These are phyloP conservation scores for Tetraneura akinire DNA, from an alignment of 1,140 invertebrate species.

Conservation along the genomic window DNA sequence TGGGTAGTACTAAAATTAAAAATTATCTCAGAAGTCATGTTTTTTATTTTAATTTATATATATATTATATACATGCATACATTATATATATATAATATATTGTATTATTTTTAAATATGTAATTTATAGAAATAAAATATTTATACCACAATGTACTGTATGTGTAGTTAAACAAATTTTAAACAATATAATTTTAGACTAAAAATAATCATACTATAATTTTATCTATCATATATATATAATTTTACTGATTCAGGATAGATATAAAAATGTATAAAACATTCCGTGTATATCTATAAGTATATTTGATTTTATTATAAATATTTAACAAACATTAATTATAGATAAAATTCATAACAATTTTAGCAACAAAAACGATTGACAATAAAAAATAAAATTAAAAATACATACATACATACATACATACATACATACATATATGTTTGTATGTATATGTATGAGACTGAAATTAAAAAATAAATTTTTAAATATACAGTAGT, in stretches of 20 bases:
- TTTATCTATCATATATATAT: too few species aligned
- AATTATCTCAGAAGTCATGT: too few species aligned
- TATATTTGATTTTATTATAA: slow-evolving; percentile 21
- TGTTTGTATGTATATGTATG: neutral
- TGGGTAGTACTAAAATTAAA: too few species aligned
- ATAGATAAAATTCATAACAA: slow-evolving; percentile 24
- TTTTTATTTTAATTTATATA: too few species aligned
- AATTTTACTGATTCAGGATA: too few species aligned
- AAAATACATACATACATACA: slow-evolving; percentile 32
- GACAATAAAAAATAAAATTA: slow-evolving; percentile 19
- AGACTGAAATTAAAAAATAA: too few species aligned
- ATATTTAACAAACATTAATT: slow-evolving; percentile 36
- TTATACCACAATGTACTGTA: neutral
- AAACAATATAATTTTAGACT: too few species aligned
- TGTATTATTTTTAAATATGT: too few species aligned
- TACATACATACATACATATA: neutral
- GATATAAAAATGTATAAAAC: neutral
- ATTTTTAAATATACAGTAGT: too few species aligned
- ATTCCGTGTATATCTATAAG: neutral
- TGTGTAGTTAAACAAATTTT: neutral
- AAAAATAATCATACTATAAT: too few species aligned
- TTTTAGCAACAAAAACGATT: slow-evolving; percentile 19
- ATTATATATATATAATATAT: too few species aligned
- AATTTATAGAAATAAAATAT: neutral
- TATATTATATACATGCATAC: too few species aligned